phyloP scores from a whole-genome alignment of 53 echinoderm and acorn worm species.

The Antedon mediterranea region DNA sequence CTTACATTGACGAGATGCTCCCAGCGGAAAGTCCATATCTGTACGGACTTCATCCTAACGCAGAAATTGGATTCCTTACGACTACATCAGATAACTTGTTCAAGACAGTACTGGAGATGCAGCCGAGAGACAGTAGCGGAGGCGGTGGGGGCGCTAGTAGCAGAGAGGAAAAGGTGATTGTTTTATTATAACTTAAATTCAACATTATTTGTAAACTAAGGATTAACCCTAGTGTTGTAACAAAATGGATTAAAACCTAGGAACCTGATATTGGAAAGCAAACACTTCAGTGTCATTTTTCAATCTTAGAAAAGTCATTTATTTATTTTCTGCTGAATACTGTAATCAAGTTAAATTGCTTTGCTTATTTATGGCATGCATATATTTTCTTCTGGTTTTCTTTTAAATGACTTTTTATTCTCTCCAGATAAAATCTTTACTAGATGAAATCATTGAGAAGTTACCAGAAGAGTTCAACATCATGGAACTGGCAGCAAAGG shows the following conservation, averaged over 20 bases:
- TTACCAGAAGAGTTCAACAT: slow-evolving; percentile 98
- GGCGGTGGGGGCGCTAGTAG: slow-evolving; percentile 71
- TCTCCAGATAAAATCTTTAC: slow-evolving; percentile 61
- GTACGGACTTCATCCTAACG: slow-evolving; percentile 94
- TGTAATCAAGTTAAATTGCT: too few relatives aligned
- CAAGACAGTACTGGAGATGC: slow-evolving; percentile 92
- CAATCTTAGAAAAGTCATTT: too few relatives aligned
- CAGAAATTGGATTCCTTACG: slow-evolving; percentile 89
- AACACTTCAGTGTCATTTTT: too few relatives aligned
- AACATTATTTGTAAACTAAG: too few relatives aligned
- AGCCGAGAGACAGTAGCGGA: slow-evolving; percentile 74
- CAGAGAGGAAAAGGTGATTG: slow-evolving; percentile 82
- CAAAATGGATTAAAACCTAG: too few relatives aligned
- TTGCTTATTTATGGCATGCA: too few relatives aligned
- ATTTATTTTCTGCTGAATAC: too few relatives aligned
- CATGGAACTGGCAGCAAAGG: slow-evolving; percentile 78
- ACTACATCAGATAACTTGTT: slow-evolving; percentile 93
- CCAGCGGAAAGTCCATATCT: slow-evolving; percentile 95
- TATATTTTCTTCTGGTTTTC: too few relatives aligned
- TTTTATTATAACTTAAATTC: too few relatives aligned
- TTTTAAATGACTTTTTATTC: neutral
- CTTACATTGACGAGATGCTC: slow-evolving; percentile 92
- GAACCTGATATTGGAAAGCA: too few relatives aligned
- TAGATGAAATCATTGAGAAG: slow-evolving; percentile 93
- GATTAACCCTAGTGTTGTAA: too few relatives aligned